Evolutionary conservation across 2,888 invertebrate genomes (phyloP).

Genomic region (Caenorhabditis japonica): DNA sequence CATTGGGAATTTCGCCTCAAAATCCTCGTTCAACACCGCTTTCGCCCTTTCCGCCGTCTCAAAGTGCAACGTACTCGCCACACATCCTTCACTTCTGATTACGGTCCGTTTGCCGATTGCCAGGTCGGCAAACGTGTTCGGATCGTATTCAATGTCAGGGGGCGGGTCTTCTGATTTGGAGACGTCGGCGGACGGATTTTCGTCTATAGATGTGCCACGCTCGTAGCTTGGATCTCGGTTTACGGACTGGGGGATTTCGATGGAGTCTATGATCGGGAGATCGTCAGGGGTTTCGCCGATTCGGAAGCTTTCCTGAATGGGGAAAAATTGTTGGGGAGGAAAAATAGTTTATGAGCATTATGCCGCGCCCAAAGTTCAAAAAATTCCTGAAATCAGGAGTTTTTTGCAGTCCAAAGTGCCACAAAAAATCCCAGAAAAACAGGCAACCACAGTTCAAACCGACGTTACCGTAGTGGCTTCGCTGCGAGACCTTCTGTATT

Average conservation of each 20-base stretch:
- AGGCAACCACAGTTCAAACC: too few species aligned
- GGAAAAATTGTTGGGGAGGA: too few species aligned
- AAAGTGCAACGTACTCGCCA: slow-evolving; percentile 76
- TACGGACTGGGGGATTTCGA: slow-evolving; percentile 42
- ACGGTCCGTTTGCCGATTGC: slow-evolving; percentile 77
- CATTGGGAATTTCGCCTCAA: slow-evolving; percentile 92
- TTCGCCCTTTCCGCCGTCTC: slow-evolving; percentile 84
- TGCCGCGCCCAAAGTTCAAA: too few species aligned
- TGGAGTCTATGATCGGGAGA: slow-evolving; percentile 23
- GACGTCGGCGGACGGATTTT: slow-evolving; percentile 29
- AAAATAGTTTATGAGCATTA: too few species aligned
- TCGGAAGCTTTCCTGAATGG: slow-evolving; percentile 48
- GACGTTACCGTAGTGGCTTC: too few species aligned
- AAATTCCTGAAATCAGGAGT: too few species aligned
- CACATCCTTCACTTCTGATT: slow-evolving; percentile 79
- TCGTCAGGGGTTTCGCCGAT: slow-evolving; percentile 38
- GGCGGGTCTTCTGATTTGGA: slow-evolving; percentile 36
- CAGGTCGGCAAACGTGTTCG: slow-evolving; percentile 43
- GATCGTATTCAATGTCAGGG: slow-evolving; percentile 43
- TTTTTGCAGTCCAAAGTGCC: too few species aligned
- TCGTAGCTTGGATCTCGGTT: slow-evolving; percentile 39
- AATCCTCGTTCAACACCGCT: slow-evolving; percentile 96
- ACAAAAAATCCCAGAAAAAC: too few species aligned
- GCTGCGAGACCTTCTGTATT: too few species aligned
- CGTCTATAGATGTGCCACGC: slow-evolving; percentile 36